phyloP scores from a whole-genome alignment of 1,140 invertebrate species.

The Eurytemora carolleeae region DNA sequence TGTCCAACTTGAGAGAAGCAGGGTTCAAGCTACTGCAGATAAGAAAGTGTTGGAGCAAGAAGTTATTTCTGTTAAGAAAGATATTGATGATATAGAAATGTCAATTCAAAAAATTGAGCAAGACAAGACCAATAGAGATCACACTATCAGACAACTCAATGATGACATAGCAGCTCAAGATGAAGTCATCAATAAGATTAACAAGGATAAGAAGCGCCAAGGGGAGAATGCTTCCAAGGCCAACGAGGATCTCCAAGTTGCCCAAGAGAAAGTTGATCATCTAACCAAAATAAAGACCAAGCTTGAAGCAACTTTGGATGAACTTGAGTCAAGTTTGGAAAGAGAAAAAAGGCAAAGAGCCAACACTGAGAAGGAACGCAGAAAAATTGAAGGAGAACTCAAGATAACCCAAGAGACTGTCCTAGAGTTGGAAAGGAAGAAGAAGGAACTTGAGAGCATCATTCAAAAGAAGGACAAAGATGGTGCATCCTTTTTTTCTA shows the following conservation, averaged over 20 bases:
- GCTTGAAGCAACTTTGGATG: constrained; percentile 90
- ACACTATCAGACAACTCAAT: constrained; percentile 33
- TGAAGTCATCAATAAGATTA: constrained; percentile 33
- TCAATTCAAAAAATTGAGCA: constrained; percentile 28
- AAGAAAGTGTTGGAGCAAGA: constrained; percentile 22
- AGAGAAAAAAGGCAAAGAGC: constrained; percentile 98
- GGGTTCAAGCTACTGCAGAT: constrained; percentile 19
- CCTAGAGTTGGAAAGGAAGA: constrained; percentile 30
- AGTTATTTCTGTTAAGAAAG: constrained; percentile 17
- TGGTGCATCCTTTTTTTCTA: constrained; percentile 60
- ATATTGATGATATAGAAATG: constrained; percentile 24
- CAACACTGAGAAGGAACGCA: constrained; percentile 88
- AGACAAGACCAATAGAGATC: constrained; percentile 34
- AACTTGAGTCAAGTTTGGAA: constrained; percentile 89
- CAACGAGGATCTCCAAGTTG: constrained; percentile 47
- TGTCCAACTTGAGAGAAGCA: constrained; percentile 24
- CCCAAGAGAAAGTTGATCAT: constrained; percentile 98
- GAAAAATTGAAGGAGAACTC: constrained; percentile 86
- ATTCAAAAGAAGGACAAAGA: constrained; percentile 94
- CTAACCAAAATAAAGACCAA: constrained; percentile 69
- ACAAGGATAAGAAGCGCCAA: constrained; percentile 34
- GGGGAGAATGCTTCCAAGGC: constrained; percentile 37
- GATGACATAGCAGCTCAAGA: constrained; percentile 35
- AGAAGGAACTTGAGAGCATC: constrained; percentile 45
- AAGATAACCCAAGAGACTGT: constrained; percentile 89